A percentile compares a stretch with the other conserved stretches of the same genome.
Conservation (phyloP, 2,888 invertebrate genomes). For the Cenopis cana region DNA sequence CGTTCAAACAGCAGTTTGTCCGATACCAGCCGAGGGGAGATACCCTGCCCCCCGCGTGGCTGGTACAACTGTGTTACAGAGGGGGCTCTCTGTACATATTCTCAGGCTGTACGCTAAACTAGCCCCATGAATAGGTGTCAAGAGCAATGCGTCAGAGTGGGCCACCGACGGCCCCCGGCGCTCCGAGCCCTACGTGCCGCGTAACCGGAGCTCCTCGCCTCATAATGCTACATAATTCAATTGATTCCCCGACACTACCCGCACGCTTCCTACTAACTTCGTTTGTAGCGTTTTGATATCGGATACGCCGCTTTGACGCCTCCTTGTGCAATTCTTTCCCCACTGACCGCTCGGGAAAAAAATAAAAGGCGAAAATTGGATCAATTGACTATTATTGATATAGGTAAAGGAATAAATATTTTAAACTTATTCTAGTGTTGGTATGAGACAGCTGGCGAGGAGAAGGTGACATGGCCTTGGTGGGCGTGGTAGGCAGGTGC, state of each 20-base stretch:
- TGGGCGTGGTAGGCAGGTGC: conserved; percentile 51
- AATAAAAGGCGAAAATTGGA: conserved; percentile 58
- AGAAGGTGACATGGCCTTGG: conserved; percentile 66
- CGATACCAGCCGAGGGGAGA: conserved; percentile 48
- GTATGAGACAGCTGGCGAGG: conserved; percentile 73
- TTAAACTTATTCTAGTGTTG: conserved; percentile 65
- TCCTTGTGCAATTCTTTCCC: conserved; percentile 74
- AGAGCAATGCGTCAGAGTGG: conserved; percentile 75
- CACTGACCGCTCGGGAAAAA: conserved; percentile 56
- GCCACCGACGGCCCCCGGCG: conserved; percentile 55
- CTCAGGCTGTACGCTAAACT: conserved; percentile 63
- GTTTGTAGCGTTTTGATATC: conserved; percentile 84
- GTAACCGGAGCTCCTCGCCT: conserved; percentile 79
- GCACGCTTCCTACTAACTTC: conserved; percentile 82
- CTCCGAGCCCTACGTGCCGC: conserved; percentile 70
- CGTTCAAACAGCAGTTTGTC: conserved; percentile 58
- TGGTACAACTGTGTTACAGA: conserved; percentile 47
- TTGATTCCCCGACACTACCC: conserved; percentile 84
- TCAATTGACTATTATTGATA: conserved; percentile 56
- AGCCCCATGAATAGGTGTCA: conserved; percentile 80
- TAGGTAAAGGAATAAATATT: conserved; percentile 69
- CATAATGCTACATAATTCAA: conserved; percentile 84
- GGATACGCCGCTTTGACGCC: conserved; percentile 80
- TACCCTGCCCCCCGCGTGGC: conserved; percentile 52
- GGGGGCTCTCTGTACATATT: conserved; percentile 50